A percentile compares a stretch with the other conserved stretches of the same genome.
These are phyloP conservation scores for Clarias fuscus DNA, from an alignment of 2,797 vertebrate species.

Conservation along the genomic window DNA sequence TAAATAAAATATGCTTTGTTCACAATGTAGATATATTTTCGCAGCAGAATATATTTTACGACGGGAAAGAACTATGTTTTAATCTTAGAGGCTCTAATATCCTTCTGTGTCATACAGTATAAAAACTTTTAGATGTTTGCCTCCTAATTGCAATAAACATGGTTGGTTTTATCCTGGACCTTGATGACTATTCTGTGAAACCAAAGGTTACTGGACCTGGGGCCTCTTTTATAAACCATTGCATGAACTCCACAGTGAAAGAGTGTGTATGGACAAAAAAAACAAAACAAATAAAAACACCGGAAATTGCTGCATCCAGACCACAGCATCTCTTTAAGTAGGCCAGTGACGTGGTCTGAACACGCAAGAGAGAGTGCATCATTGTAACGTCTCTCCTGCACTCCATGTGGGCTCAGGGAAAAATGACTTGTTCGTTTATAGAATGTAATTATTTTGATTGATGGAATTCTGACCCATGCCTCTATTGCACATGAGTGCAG, in stretches of 20 bases:
- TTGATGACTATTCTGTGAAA: not conserved
- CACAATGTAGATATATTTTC: not conserved
- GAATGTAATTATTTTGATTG: not conserved
- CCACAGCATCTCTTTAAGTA: not conserved
- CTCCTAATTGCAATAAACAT: not conserved
- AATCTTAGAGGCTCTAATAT: not conserved
- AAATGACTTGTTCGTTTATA: not conserved
- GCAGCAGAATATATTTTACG: not conserved
- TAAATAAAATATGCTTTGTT: not conserved
- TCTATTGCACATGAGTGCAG: not conserved
- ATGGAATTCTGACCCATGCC: not conserved
- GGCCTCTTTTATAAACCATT: not conserved
- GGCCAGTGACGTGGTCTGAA: not conserved
- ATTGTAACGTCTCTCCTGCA: not conserved
- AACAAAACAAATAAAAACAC: too few relatives aligned
- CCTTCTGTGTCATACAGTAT: not conserved
- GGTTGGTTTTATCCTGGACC: not conserved
- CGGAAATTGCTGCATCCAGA: not conserved
- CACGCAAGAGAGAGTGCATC: not conserved
- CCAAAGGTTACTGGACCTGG: not conserved
- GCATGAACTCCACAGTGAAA: not conserved
- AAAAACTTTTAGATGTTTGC: not conserved
- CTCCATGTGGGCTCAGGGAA: not conserved
- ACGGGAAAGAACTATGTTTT: not conserved
- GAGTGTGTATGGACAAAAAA: not conserved